Base-by-base conservation (phyloP, 2,888 invertebrate genomes). In the Monoplex corrugatus region DNA sequence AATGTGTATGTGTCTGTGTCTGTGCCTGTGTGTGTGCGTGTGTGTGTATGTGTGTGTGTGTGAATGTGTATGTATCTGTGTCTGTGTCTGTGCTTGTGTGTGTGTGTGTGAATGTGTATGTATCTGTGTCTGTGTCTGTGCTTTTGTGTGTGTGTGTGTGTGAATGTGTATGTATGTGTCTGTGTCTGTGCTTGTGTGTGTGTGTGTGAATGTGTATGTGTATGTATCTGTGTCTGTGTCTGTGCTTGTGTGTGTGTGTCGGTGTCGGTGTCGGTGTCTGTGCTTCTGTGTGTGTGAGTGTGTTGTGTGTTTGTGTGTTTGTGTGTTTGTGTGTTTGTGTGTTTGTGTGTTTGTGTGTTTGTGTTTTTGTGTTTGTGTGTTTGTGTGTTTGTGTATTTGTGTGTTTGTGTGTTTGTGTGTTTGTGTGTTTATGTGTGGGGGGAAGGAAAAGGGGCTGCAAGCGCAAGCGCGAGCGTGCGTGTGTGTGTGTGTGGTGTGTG, bases 271-370 rank as follows among this genome's bases (percentile, higher is more conserved):
- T 68, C n/a, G 8, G 50, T 50, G 50, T 50, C 10, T 16, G 50
- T 50, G 8, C 16, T 8, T 50, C 10, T 50, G 50, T 50, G n/a
- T n/a, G n/a, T n/a, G n/a, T n/a, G n/a, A n/a, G n/a, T n/a, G n/a
- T n/a, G n/a, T n/a, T n/a, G 38, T 35, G 13, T 0, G 72, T 75
- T 35, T 75, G 38, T 38, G 75, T 75, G 75, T 75, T 35, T 75
- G 75, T 75, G 75, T 75, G 75, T 75, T 35, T 75, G 75, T 75
- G 75, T 75, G 75, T 75, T 35, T 75, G 75, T 75, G 75, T 75
- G 75, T 75, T 35, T 75, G 75, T 75, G 75, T 75, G 35, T 68
- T 23, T 68, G 63, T 68, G 63, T 68, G 63, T 68, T 23, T 68
- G 63, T 23, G 63, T 23, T 19, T 23, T 19, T 23, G 72, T 35